Evolutionary conservation across 2,113 vertebrate genomes (phyloP), one percentile per base, ranked within the genome.

Genomic region (Erpornis zantholeuca): DNA sequence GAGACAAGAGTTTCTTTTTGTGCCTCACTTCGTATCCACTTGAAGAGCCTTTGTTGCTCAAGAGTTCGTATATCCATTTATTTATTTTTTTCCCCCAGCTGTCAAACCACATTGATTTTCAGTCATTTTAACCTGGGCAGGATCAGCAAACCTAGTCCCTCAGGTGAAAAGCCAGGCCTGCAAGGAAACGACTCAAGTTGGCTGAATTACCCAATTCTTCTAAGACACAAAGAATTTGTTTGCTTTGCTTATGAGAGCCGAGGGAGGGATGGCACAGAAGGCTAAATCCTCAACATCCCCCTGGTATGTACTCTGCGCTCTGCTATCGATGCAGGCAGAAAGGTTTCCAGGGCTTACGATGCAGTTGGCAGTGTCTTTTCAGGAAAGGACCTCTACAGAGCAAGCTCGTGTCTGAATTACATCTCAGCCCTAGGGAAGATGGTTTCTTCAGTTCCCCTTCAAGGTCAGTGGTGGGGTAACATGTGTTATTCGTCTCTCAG

Each of bases 21-120:
- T 69, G n/a, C 52, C 82, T 94, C 63, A n/a, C 85, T 96, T 79
- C 49, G 4, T 36, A 60, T 50, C 76, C 6, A 10, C 35, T 36
- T 45, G 11, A 38, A 91, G 31, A 89, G 63, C 15, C 59, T 88
- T 93, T 65, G 49, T 50, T 50, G 82, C 86, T 94, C 88, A 73
- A 91, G 54, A 52, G 61, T 81, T 92, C 68, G 68, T 53, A 80
- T 50, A 19, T 36, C 22, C 47, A 10, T 59, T 90, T 94, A 8
- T 84, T 88, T 73, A 6, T 81, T 87, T 82, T 50, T 53, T 42
- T 11, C n/a, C 56, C 20, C 18, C 71, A 87, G 84, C 96, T 97
- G 96, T 97, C 97, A 98, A 96, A 94, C 92, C 79, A 72, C 93
- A 97, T 97, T 92, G 98, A 98, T 98, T 98, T 98, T 86, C 94